Conservation (phyloP, 2,888 invertebrate species). For the Rotaria socialis region DNA sequence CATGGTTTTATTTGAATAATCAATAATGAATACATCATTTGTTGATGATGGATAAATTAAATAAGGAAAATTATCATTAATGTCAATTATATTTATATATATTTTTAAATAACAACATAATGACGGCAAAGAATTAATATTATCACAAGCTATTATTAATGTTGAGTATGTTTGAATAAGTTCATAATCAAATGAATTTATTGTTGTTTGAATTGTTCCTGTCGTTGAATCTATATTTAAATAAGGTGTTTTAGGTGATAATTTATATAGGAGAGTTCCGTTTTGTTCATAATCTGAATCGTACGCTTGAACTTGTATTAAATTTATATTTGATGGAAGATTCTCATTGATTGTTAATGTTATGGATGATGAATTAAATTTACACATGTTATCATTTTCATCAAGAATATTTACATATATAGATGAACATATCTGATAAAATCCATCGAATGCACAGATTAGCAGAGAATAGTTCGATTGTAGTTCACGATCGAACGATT, state of each 20-base stretch:
- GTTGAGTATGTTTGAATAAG: not conserved
- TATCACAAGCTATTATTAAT: not conserved
- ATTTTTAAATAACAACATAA: not conserved
- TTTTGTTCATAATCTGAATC: not conserved
- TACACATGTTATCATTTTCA: conserved; percentile 14
- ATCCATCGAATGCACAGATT: not conserved
- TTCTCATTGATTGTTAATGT: not conserved
- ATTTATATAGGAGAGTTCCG: not conserved
- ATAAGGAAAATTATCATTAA: not conserved
- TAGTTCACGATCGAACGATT: not conserved
- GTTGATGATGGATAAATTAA: not conserved
- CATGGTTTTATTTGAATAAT: not conserved
- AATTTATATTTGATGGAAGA: not conserved
- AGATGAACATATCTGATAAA: not conserved
- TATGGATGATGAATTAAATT: not conserved
- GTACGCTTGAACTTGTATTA: not conserved
- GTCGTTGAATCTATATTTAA: not conserved
- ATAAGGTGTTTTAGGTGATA: not conserved
- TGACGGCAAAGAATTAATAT: not conserved
- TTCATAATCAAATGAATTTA: not conserved
- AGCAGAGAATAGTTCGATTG: not conserved
- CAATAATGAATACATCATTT: not conserved
- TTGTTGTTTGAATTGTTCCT: not conserved
- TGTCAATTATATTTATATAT: not conserved
- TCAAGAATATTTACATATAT: not conserved